Base-by-base conservation (phyloP, 2,888 invertebrate genomes). In the Cataglyphis albicans region DNA sequence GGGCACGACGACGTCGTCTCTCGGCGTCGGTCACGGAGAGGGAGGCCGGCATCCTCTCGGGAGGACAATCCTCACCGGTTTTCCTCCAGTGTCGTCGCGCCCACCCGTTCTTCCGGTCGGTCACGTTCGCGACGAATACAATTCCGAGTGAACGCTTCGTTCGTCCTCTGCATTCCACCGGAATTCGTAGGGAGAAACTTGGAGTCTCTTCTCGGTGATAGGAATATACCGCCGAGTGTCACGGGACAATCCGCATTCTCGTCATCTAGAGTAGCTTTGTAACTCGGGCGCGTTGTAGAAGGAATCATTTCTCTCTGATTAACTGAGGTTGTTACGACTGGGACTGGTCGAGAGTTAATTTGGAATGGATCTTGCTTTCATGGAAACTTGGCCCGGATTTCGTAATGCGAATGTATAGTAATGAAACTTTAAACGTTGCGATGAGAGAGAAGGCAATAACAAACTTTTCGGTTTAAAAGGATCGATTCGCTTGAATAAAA, bases 301-400 rank as follows among this genome's bases (percentile, higher is more conserved):
- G 70, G 78, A 44, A 59, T 80, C 70, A 59, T 80, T 80, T 80
- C 78, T 80, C 78, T 59, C 70, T 80, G 78, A 80, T 80, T 80
- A 80, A 32, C 70, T 44, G 48, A 41, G 70, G 55, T 41, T 41
- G 41, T 68, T 76, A 78, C 32, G 59, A 1, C 41, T 44, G 41
- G 25, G 78, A 44, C 70, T 59, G 59, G 59, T 32, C 59, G 59
- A 25, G 78, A 70, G 78, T 70, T 80, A 80, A 80, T 80, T 59
- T 29, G 21, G 57, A 78, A 78, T 70, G 70, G 59, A 44, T 70
- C 44, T 59, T 35, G 25, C 59, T 38, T 67, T 41, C 29, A 29
- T 12, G 78, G 38, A 67, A 67, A 68, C 76, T 80, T 70, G n/a
- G 35, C 25, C 59, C 1, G 55, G 32, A 80, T 80, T 70, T 78